Evolutionary conservation across 1,140 invertebrate genomes (phyloP).

Genomic region (Neodiprion lecontei): DNA sequence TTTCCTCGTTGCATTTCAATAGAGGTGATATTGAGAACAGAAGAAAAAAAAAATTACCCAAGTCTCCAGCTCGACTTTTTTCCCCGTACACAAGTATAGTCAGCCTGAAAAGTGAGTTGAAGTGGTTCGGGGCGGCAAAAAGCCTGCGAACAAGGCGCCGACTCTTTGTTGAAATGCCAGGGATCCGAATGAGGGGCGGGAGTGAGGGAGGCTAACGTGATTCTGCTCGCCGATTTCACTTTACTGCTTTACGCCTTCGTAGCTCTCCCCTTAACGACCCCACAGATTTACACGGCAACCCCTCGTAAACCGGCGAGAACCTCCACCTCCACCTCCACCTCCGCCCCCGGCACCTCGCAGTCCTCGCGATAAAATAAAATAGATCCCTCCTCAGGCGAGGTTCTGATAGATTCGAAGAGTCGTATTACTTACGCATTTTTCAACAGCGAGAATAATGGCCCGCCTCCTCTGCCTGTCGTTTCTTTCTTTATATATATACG

Average conservation of each 20-base stretch:
- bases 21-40: too few relatives aligned
- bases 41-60: too few relatives aligned
- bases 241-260: slow-evolving; percentile 4
- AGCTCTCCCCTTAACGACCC: slow-evolving; percentile 11
- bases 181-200: background rate
- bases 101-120: background rate
- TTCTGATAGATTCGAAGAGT: slow-evolving; percentile 1
- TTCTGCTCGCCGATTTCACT: slow-evolving; percentile 6
- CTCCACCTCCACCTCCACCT: slow-evolving; percentile 10
- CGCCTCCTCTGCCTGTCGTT: too few relatives aligned
- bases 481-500: background rate
- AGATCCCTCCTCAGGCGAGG: background rate
- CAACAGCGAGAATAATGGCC: background rate
- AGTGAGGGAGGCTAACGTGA: slow-evolving; percentile 21
- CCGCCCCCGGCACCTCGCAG: slow-evolving; percentile 13
- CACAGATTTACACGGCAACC: slow-evolving; percentile 31
- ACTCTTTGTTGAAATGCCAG: background rate
- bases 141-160: background rate
- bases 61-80: too few relatives aligned
- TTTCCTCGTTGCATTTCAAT: too few relatives aligned
- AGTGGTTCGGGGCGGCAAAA: background rate
- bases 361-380: slow-evolving; percentile 16
- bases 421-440: background rate
- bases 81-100: too few relatives aligned
- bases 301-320: slow-evolving; percentile 2